Percentiles rank a stretch among this genome's conserved stretches.
These are phyloP conservation scores for Vanessa atalanta DNA, from an alignment of 1,140 invertebrate genomes.

Conservation along the genomic window DNA sequence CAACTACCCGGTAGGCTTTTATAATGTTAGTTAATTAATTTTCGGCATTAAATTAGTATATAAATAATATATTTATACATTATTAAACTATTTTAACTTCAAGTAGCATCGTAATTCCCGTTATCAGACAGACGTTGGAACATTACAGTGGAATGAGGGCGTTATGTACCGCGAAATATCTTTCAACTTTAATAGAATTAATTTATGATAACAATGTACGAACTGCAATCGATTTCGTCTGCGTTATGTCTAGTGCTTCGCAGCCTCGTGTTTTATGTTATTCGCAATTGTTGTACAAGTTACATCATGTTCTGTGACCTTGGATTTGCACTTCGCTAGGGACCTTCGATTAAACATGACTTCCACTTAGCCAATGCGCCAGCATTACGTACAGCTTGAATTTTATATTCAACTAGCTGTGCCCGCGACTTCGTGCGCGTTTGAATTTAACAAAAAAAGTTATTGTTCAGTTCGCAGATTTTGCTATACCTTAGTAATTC, in stretches of 20 bases:
- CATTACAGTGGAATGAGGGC: not conserved
- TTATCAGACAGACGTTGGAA: too few species aligned
- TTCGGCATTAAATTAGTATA: too few species aligned
- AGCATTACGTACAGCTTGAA: not conserved
- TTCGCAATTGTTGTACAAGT: not conserved
- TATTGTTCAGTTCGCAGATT: too few species aligned
- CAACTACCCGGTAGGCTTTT: too few species aligned
- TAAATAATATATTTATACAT: too few species aligned
- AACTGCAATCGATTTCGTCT: not conserved
- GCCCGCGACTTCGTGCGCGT: too few species aligned
- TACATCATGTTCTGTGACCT: not conserved
- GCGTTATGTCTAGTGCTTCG: conserved; percentile 1
- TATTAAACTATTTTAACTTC: too few species aligned
- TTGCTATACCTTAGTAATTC: too few species aligned
- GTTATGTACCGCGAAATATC: conserved; percentile 7
- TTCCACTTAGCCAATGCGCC: not conserved
- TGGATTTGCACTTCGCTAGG: not conserved
- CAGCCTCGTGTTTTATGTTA: not conserved
- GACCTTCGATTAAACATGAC: not conserved
- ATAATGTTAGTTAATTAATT: too few species aligned
- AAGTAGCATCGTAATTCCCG: too few species aligned
- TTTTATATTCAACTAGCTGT: too few species aligned
- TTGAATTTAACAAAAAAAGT: too few species aligned
- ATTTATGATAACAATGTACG: conserved; percentile 7
- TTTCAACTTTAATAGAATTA: not conserved